Evolutionary conservation across 1,140 invertebrate genomes (phyloP), one percentile per base, ranked within the genome.

Genomic region (Megalopta genalis): DNA sequence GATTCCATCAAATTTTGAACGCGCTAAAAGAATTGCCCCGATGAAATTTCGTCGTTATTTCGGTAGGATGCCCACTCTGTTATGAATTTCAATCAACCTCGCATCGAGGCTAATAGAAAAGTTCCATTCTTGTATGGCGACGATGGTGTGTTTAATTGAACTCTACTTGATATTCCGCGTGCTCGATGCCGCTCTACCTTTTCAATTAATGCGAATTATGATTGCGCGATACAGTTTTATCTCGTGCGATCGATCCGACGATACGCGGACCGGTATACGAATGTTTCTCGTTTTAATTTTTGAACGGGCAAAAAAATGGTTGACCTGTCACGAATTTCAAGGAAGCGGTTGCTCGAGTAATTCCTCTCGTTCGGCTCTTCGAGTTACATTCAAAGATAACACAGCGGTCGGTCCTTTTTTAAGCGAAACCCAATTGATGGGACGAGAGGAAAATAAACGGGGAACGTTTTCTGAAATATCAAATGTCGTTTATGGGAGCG

Each of bases 401-500:
- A 37, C 8, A 2, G 21, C n/a, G 25, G n/a, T 25, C 25, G 9
- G 23, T 46, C 46, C 37, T 46, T 32, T 27, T 32, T 37, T 46
- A n/a, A 70, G 37, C 39, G 21, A 10, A 14, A 18, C 0, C 9
- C 6, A 7, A 21, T 57, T n/a, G 54, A 77, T 52, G 25, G 27
- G 32, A 62, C 59, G 59, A 46, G 74, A 4, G 23, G 60, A 70
- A 70, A 70, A 69, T 63, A 49, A 25, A 69, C 32, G 27, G 39
- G 54, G 14, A 60, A 49, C 39, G 39, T 69, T 77, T 69, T 63
- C 32, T 70, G 66, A 70, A 77, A 77, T 37, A 69, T 77, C 75
- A 77, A 70, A 77, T 63, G 75, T 77, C 74, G 67, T 76, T 76
- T 77, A 70, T 23, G 67, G 23, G 75, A 62, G 25, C 14, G 42